Conservation (phyloP, 2,797 vertebrate genomes). For the Sebastes taczanowskii region DNA sequence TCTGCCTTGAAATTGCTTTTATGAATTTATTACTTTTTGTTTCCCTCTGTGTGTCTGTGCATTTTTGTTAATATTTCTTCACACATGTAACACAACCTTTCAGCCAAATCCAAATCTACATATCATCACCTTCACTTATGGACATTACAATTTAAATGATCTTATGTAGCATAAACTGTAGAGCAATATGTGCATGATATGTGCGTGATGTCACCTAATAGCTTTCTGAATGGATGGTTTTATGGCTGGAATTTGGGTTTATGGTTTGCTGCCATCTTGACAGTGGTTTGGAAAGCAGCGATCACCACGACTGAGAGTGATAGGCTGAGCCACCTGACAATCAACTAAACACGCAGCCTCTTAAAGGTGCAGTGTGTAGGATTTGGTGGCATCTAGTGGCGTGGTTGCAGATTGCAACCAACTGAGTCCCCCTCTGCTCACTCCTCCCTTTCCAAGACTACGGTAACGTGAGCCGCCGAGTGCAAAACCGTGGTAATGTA, state of each 20-base stretch:
- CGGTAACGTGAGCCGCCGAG: too few species aligned
- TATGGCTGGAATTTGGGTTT: not conserved
- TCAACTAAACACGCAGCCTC: not conserved
- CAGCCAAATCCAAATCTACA: not conserved
- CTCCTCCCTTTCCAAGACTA: too few species aligned
- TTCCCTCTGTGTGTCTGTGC: slow-evolving; percentile 30
- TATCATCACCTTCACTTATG: not conserved
- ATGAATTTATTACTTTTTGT: slow-evolving; percentile 60
- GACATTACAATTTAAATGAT: not conserved
- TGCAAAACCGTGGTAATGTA: too few species aligned
- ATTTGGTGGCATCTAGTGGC: too few species aligned
- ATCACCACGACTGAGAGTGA: not conserved
- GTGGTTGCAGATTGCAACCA: too few species aligned
- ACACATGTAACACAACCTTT: slow-evolving; percentile 7
- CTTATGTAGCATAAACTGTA: not conserved
- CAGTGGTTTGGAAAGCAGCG: not conserved
- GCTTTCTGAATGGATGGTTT: not conserved
- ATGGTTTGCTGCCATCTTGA: not conserved
- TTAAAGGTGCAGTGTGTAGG: too few species aligned
- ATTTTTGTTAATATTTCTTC: slow-evolving; percentile 33
- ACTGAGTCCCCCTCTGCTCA: too few species aligned
- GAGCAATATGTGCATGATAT: not conserved
- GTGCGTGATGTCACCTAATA: not conserved
- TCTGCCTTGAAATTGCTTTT: slow-evolving; percentile 50
- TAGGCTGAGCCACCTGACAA: not conserved